phyloP scores from a whole-genome alignment of 1,140 invertebrate species.

The Magallana ariakensis region DNA sequence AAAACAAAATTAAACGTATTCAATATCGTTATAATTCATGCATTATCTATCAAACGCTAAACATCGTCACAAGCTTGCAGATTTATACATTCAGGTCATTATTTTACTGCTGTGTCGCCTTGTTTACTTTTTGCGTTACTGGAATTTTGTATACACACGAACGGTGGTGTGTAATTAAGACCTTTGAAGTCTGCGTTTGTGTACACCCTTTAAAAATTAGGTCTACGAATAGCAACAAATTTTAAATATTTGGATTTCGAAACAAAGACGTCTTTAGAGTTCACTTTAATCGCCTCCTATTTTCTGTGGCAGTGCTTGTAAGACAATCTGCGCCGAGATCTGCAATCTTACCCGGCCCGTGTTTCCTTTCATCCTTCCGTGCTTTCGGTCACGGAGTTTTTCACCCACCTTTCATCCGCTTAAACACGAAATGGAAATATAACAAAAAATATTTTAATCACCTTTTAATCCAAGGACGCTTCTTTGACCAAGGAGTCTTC shows the following conservation, averaged over 20 bases:
- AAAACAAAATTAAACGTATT: neutral
- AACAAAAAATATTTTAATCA: neutral
- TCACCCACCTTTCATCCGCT: neutral
- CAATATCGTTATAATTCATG: neutral
- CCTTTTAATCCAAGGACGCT: too few species aligned
- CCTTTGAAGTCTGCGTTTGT: too few species aligned
- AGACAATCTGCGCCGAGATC: neutral
- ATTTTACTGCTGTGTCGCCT: neutral
- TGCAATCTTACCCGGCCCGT: neutral
- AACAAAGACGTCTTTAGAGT: constrained; percentile 17
- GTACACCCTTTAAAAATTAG: too few species aligned
- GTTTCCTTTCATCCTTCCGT: neutral
- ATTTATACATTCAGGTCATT: neutral
- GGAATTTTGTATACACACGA: too few species aligned
- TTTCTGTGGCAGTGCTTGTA: neutral
- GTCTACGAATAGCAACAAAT: neutral
- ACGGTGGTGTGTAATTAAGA: too few species aligned
- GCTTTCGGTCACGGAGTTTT: neutral
- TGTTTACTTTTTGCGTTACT: neutral
- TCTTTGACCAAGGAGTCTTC: too few species aligned
- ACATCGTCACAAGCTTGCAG: neutral
- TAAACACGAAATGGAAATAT: neutral
- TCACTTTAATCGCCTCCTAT: neutral
- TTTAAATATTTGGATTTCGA: constrained; percentile 32
- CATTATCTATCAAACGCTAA: neutral